Conservation (phyloP, 2,113 vertebrate genomes). For the Silurus asotus region DNA sequence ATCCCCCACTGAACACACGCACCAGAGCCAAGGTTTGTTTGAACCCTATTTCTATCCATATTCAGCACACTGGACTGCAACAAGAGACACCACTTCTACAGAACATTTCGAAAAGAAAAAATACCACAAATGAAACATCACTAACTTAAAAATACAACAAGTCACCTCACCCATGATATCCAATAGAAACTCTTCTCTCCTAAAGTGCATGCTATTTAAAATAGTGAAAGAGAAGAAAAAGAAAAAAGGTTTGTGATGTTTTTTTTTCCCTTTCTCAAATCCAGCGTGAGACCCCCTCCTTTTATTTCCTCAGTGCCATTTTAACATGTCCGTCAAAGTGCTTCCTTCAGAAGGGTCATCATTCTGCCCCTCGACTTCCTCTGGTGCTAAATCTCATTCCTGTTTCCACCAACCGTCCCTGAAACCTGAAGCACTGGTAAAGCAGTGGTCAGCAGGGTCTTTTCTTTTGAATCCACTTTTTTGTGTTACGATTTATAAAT, state of each 20-base stretch:
- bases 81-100: background rate
- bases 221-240: conserved; percentile 7
- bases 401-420: conserved; percentile 49
- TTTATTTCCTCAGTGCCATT: conserved; percentile 41
- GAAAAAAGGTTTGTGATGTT: conserved; percentile 42
- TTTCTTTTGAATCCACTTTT: conserved; percentile 6
- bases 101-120: too few relatives aligned
- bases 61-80: conserved; percentile 33
- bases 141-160: conserved; percentile 10
- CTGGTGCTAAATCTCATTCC: conserved; percentile 72
- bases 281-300: conserved; percentile 42
- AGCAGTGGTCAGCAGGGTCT: conserved; percentile 11
- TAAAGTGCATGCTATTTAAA: conserved; percentile 49
- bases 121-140: conserved; percentile 10
- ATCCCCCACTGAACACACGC: conserved; percentile 15
- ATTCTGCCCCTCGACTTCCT: conserved; percentile 57
- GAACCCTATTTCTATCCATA: conserved; percentile 15
- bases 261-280: conserved; percentile 12
- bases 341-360: conserved; percentile 64
- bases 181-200: conserved; percentile 28
- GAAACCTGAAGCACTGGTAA: background rate
- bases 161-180: conserved; percentile 20
- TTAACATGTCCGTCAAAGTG: conserved; percentile 64
- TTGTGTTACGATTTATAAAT: background rate
- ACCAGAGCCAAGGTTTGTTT: conserved; percentile 29